Percentiles rank a stretch among this genome's conserved stretches.
Conservation (phyloP, 1,140 invertebrate species). For the Platorchestia sp. region DNA sequence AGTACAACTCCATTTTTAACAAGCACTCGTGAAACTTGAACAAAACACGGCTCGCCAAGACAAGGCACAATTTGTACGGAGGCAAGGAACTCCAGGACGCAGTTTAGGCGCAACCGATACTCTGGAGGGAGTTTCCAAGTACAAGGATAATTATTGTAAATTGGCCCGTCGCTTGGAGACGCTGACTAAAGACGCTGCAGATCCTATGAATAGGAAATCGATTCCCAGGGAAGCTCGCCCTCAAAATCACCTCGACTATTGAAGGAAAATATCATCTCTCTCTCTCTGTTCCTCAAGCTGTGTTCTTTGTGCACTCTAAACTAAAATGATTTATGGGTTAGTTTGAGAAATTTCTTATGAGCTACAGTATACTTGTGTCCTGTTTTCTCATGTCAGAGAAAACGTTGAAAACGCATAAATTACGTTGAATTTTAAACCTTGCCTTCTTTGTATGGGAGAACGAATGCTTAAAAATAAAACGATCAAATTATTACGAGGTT, state of each 20-base stretch:
- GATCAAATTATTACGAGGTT: background rate
- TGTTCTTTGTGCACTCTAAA: background rate
- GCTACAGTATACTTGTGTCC: background rate
- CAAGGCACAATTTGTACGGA: background rate
- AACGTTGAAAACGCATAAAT: background rate
- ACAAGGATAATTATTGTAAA: background rate
- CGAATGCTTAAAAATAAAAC: background rate
- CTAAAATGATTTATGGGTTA: background rate
- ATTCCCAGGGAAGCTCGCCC: background rate
- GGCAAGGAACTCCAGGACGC: background rate
- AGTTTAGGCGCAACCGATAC: background rate
- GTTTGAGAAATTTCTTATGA: background rate
- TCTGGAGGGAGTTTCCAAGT: background rate
- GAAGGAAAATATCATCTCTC: background rate
- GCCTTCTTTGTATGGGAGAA: background rate
- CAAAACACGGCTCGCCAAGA: background rate
- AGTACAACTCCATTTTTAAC: background rate
- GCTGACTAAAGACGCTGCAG: background rate
- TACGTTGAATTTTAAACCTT: background rate
- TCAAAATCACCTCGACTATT: conserved; percentile 1
- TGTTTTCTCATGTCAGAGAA: background rate
- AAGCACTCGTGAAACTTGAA: background rate
- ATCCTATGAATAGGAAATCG: conserved; percentile 36
- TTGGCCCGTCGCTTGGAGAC: background rate
- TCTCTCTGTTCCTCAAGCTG: background rate